A percentile compares a stretch with the other conserved stretches of the same genome.
Evolutionary conservation across 1,140 invertebrate genomes (phyloP).

Genomic region (Anastatus disparis): DNA sequence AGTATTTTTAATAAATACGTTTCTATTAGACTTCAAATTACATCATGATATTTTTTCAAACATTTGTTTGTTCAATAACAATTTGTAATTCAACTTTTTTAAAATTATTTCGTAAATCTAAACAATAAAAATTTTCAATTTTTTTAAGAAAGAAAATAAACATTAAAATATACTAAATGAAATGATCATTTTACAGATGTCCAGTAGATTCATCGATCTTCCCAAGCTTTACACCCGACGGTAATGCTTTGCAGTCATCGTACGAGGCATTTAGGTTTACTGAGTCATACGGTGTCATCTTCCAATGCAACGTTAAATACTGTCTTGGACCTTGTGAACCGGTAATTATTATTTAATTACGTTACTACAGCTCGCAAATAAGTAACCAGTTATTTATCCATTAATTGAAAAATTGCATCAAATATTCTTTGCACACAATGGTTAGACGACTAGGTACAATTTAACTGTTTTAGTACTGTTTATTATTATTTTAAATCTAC

Average conservation of each 20-base stretch:
- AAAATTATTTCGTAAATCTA: no score
- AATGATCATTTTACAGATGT: slow-evolving; percentile 71
- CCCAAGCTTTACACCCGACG: slow-evolving; percentile 88
- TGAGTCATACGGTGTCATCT: slow-evolving; percentile 95
- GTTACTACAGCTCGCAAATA: not conserved
- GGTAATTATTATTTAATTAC: slow-evolving; percentile 66
- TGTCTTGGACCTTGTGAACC: slow-evolving; percentile 94
- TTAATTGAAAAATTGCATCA: slow-evolving; percentile 16
- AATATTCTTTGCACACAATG: not conserved
- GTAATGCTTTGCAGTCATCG: slow-evolving; percentile 87
- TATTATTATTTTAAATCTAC: no score
- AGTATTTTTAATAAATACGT: no score
- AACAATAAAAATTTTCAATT: no score
- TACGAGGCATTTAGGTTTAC: slow-evolving; percentile 97
- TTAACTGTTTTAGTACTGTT: no score
- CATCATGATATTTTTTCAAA: no score
- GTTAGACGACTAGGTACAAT: no score
- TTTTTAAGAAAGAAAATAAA: no score
- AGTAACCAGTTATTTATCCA: not conserved
- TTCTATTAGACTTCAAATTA: no score
- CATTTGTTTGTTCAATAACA: no score
- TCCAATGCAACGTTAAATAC: slow-evolving; percentile 97
- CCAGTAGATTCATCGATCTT: slow-evolving; percentile 93
- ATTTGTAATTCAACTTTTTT: no score
- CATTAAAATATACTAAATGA: not conserved